Evolutionary conservation across 2,888 invertebrate species (phyloP), one percentile per base, ranked within the genome.

Genomic region (Lasiommata megera): DNA sequence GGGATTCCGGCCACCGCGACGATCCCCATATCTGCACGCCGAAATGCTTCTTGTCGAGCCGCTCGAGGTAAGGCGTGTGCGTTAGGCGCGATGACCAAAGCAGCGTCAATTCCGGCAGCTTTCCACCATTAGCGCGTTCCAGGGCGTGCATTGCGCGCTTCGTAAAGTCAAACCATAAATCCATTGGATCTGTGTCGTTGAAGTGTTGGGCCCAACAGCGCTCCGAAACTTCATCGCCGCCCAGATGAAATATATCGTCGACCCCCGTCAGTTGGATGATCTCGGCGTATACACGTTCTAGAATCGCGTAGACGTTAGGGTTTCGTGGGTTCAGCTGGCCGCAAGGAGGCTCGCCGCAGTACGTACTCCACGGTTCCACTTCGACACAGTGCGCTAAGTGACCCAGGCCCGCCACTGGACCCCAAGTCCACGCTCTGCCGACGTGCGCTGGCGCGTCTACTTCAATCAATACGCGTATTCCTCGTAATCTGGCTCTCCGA

Each of bases 401-500:
- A 0, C 96, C 97, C 52, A 95, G 85, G 0, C 96, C 95, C 55
- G 94, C 93, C 54, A 93, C 89, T 0, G 94, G 93, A 14, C 96
- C 96, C 96, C 96, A 96, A 63, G 94, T 93, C 96, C 96, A 97
- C 0, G 96, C 96, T 67, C 95, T 95, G 2, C 96, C 96, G 1
- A 96, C 96, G 80, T 97, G 97, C 3, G 96, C 97, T 0, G 98
- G 98, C 9, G 96, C 95, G 83, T 98, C 98, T 56, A 98, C 94
- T 85, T 98, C 98, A 0, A 98, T 93, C 53, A 98, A 83, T 9
- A 98, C 94, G 63, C 98, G 92, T 52, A 98, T 93, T 0, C 98
- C 98, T 58, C 97, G 92, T n/a, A 95, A 77, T 64, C 93, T 90
- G 0, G 96, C 97, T 74, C 94, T 96, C 36, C 94, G 93, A 3